Percentiles rank a stretch among this genome's conserved stretches.
phyloP scores from a whole-genome alignment of 2,797 vertebrate genomes.

The Okamejei kenojei region DNA sequence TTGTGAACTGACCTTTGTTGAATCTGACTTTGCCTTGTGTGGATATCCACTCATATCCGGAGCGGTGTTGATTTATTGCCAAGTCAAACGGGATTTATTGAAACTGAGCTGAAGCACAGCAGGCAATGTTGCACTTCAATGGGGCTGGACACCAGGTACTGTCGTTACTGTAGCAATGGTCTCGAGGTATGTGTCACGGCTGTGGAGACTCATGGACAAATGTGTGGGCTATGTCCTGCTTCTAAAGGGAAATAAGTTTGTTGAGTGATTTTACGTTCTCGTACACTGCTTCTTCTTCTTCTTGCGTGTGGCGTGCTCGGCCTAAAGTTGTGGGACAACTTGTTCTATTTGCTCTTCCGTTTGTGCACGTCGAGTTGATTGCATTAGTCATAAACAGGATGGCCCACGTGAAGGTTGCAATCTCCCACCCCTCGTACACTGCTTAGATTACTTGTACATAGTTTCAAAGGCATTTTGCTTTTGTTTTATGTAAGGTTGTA shows the following conservation, averaged over 20 bases:
- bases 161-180: neutral
- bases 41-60: conserved; percentile 46
- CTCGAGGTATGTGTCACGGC: neutral
- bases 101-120: conserved; percentile 43
- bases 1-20: conserved; percentile 49
- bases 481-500: too few species aligned
- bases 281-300: neutral
- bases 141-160: neutral
- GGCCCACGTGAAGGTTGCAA: too few species aligned
- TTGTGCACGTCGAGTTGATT: too few species aligned
- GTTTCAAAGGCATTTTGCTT: too few species aligned
- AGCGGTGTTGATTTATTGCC: conserved; percentile 51
- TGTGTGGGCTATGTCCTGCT: neutral
- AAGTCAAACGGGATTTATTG: conserved; percentile 64
- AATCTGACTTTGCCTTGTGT: conserved; percentile 56
- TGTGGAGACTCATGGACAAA: neutral
- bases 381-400: too few species aligned
- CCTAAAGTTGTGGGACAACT: too few species aligned
- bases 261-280: neutral
- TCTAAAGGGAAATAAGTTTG: neutral
- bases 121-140: conserved; percentile 7
- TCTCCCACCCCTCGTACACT: neutral
- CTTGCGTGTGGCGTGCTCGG: too few species aligned
- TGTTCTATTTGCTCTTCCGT: too few species aligned
- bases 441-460: too few species aligned